Conservation (phyloP, 1,140 invertebrate genomes). For the Mycetomoellerius zeteki region DNA sequence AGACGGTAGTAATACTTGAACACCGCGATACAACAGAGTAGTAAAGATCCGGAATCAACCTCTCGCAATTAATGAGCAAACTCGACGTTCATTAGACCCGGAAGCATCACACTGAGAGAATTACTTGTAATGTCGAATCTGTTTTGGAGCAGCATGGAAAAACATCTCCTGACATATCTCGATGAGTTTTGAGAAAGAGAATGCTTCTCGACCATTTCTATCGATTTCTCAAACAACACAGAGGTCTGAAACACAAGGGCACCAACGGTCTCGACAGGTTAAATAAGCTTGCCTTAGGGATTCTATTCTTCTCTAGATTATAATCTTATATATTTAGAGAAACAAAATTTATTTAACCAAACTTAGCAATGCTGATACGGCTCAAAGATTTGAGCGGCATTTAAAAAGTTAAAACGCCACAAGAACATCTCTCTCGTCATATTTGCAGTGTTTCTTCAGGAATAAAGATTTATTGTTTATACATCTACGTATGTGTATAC, state of each 20-base stretch:
- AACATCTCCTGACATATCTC: not conserved
- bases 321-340: not conserved
- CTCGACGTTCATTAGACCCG: constrained; percentile 46
- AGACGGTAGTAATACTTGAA: constrained; percentile 37
- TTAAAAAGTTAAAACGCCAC: not conserved
- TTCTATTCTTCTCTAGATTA: constrained; percentile 5
- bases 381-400: not conserved
- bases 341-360: constrained; percentile 20
- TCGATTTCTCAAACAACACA: constrained; percentile 4
- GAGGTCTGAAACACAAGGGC: not conserved
- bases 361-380: constrained; percentile 17
- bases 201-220: not conserved
- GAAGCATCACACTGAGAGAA: constrained; percentile 27
- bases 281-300: constrained; percentile 8
- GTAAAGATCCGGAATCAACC: constrained; percentile 8
- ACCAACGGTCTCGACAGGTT: constrained; percentile 5
- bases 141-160: constrained; percentile 1
- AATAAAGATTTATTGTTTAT: not conserved
- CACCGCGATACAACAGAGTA: constrained; percentile 26
- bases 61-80: constrained; percentile 48
- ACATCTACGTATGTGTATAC: not conserved
- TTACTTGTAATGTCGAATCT: constrained; percentile 21
- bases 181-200: not conserved
- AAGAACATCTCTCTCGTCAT: not conserved
- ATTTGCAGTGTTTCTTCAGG: not conserved